These are phyloP conservation scores for Dreissena rostriformis DNA, from an alignment of 1,140 invertebrate species.

Conservation along the genomic window DNA sequence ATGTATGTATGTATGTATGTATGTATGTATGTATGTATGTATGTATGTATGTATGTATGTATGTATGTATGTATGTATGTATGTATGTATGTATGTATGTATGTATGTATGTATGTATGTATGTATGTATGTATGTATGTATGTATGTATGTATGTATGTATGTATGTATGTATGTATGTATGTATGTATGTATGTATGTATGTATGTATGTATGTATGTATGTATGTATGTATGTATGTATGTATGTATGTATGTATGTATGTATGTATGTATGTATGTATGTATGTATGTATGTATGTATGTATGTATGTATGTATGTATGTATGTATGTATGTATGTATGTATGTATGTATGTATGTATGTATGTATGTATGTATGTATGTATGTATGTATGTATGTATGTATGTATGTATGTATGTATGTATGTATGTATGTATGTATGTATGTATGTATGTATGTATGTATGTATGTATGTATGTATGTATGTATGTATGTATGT, in stretches of 20 bases:
- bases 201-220: constrained; percentile 27
- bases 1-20: constrained; percentile 17
- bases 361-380: constrained; percentile 18
- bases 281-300: constrained; percentile 14
- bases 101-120: neutral
- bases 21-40: constrained; percentile 41
- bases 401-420: constrained; percentile 8
- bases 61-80: neutral
- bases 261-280: constrained; percentile 19
- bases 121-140: constrained; percentile 26
- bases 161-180: constrained; percentile 39
- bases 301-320: constrained; percentile 33
- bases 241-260: constrained; percentile 19
- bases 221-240: constrained; percentile 30
- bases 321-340: constrained; percentile 25
- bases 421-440: constrained; percentile 25
- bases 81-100: neutral
- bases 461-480: constrained; percentile 15
- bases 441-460: constrained; percentile 19
- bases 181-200: constrained; percentile 27
- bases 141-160: constrained; percentile 20
- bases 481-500: constrained; percentile 14
- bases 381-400: constrained; percentile 7
- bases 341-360: constrained; percentile 25
- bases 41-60: constrained; percentile 28